Percentiles rank a stretch among this genome's conserved stretches.
Evolutionary conservation across 1,140 invertebrate species (phyloP).

Genomic region (Lepidurus couesii): DNA sequence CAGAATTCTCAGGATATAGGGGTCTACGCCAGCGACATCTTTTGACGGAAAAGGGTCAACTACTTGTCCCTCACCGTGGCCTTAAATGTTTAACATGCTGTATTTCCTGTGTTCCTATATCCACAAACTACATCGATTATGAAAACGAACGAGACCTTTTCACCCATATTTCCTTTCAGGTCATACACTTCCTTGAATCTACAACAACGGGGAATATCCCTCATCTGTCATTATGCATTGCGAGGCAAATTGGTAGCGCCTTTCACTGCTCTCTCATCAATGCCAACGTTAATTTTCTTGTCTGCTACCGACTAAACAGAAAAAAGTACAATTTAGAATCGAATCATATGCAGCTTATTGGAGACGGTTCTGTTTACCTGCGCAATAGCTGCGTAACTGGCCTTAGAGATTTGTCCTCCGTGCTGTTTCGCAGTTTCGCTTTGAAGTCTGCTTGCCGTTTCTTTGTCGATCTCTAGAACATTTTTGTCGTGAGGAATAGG

Average conservation of each 20-base stretch:
- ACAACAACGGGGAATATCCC: background rate
- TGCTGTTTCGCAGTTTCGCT: background rate
- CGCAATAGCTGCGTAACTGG: background rate
- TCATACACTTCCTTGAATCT: background rate
- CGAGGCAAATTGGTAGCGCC: background rate
- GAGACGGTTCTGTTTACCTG: background rate
- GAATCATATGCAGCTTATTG: background rate
- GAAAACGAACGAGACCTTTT: too few species aligned
- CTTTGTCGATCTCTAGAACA: constrained; percentile 7
- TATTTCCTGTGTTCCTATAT: too few species aligned
- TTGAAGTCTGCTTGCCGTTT: background rate
- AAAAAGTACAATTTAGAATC: background rate
- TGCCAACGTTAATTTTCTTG: background rate
- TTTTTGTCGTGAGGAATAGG: background rate
- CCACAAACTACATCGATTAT: too few species aligned
- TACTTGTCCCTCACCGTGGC: too few species aligned
- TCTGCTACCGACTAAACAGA: background rate
- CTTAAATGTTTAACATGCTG: too few species aligned
- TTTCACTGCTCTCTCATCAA: background rate
- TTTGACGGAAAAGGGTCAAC: too few species aligned
- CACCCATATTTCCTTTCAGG: background rate
- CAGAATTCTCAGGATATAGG: too few species aligned
- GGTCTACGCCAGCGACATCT: too few species aligned
- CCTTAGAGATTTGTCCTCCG: background rate
- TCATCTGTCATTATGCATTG: background rate